These are phyloP conservation scores for Nipponia nippon DNA, from an alignment of 2,113 vertebrate genomes.

Conservation along the genomic window DNA sequence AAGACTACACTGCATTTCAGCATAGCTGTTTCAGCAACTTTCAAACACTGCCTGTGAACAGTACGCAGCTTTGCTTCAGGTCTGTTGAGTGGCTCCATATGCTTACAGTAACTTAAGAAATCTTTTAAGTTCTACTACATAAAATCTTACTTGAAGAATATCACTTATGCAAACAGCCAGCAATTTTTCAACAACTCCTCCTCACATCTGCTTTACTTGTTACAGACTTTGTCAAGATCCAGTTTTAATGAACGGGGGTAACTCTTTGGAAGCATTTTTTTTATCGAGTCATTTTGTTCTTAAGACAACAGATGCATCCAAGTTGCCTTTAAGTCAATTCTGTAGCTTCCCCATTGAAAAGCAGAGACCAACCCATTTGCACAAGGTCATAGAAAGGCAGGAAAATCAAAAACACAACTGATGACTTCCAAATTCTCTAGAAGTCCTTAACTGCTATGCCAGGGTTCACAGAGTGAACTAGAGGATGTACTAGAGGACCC, in stretches of 20 bases:
- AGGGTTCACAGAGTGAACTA: background rate
- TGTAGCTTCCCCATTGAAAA: background rate
- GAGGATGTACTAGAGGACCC: background rate
- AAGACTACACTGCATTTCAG: background rate
- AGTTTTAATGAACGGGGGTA: background rate
- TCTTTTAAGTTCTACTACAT: background rate
- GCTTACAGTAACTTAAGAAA: background rate
- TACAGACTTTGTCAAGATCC: background rate
- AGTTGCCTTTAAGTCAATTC: background rate
- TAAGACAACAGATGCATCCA: background rate
- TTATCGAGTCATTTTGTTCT: background rate
- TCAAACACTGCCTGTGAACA: background rate
- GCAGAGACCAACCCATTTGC: background rate
- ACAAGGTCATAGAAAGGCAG: background rate
- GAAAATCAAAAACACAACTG: background rate
- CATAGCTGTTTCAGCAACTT: background rate
- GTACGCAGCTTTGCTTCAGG: fast-evolving
- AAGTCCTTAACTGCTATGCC: background rate
- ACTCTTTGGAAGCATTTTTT: background rate
- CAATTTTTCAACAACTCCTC: background rate
- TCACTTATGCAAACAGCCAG: background rate
- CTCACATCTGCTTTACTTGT: background rate
- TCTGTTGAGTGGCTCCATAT: background rate
- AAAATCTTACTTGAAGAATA: background rate
- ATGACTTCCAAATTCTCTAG: background rate